A percentile compares a stretch with the other conserved stretches of the same genome.
These are phyloP conservation scores for Rhinoraja longicauda DNA, from an alignment of 2,797 vertebrate genomes.

Conservation along the genomic window DNA sequence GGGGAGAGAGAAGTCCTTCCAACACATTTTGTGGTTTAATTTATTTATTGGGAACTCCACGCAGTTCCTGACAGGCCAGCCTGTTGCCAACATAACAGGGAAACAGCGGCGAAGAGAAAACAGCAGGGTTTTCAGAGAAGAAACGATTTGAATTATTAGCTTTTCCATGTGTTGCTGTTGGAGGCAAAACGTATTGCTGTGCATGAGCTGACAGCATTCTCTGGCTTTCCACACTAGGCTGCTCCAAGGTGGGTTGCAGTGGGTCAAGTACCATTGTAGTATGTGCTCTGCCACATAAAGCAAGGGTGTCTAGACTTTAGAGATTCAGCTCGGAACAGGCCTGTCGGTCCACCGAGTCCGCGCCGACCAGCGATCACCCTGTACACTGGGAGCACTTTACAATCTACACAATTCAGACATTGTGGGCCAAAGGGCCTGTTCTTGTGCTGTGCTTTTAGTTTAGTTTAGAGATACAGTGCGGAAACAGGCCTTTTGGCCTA, in stretches of 20 bases:
- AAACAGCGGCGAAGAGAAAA: neutral
- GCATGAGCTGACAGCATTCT: neutral
- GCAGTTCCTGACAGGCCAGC: neutral
- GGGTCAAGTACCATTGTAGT: neutral
- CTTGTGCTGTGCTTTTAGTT: no score
- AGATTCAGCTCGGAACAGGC: no score
- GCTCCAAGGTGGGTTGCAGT: neutral
- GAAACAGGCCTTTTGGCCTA: no score
- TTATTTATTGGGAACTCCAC: neutral
- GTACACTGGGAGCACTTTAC: no score
- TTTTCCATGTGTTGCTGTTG: neutral
- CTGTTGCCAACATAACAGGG: neutral
- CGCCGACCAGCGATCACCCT: no score
- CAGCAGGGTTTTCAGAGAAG: neutral
- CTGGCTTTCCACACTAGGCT: neutral
- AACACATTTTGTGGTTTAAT: neutral
- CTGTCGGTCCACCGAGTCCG: no score
- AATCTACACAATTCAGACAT: no score
- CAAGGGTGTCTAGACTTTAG: neutral
- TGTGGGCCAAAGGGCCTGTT: no score
- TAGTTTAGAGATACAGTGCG: no score
- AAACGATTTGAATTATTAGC: neutral
- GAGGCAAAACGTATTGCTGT: neutral
- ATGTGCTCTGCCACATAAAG: neutral
- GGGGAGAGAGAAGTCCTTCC: neutral